Conservation (phyloP, 2,888 invertebrate genomes). For the Rhagonycha lutea region DNA sequence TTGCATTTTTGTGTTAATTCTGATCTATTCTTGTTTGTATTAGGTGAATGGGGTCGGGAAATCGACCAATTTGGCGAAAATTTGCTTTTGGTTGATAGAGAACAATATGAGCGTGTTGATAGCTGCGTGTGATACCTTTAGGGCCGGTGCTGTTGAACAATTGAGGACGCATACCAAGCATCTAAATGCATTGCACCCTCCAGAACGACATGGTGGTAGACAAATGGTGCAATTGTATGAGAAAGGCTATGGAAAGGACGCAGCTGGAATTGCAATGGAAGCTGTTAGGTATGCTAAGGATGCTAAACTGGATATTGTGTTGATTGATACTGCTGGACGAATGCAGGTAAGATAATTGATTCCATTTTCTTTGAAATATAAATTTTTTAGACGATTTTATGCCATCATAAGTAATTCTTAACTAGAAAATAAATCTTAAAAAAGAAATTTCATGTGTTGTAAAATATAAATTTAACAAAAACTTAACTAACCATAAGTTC, state of each 20-base stretch:
- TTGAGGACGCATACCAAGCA: slow-evolving; percentile 92
- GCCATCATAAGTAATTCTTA: not conserved
- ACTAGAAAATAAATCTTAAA: too few species aligned
- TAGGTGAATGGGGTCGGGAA: slow-evolving; percentile 93
- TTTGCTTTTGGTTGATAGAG: slow-evolving; percentile 98
- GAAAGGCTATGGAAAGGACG: slow-evolving; percentile 98
- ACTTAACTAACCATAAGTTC: too few species aligned
- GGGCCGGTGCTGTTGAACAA: slow-evolving; percentile 99
- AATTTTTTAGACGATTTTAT: too few species aligned
- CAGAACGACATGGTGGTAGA: slow-evolving; percentile 68
- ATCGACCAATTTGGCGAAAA: slow-evolving; percentile 98
- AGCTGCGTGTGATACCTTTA: slow-evolving; percentile 98
- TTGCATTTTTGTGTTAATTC: slow-evolving; percentile 53
- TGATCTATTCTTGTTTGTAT: not conserved
- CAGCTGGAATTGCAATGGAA: slow-evolving; percentile 97
- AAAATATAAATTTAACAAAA: too few species aligned
- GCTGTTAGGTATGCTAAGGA: slow-evolving; percentile 90
- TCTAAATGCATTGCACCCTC: slow-evolving; percentile 91
- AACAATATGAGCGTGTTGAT: slow-evolving; percentile 95
- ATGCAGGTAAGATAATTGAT: slow-evolving; percentile 72
- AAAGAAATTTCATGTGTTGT: too few species aligned
- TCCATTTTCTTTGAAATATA: not conserved
- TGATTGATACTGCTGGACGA: slow-evolving; percentile 99
- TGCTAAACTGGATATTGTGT: slow-evolving; percentile 82
- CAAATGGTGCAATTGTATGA: slow-evolving; percentile 95